phyloP scores from a whole-genome alignment of 2,888 invertebrate genomes.

The Caenorhabditis parvicauda region DNA sequence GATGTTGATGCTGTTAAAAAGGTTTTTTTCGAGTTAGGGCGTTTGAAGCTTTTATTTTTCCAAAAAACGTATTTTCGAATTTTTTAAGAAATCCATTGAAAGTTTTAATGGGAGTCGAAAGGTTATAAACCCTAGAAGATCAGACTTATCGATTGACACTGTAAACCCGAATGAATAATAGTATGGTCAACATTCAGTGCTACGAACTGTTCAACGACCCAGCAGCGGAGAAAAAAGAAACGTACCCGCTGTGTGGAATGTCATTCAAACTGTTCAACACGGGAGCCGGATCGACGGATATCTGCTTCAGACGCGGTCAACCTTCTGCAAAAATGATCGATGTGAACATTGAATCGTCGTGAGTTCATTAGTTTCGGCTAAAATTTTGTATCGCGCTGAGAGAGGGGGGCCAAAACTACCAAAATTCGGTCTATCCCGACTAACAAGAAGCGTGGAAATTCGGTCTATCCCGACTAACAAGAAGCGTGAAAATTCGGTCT shows the following conservation, averaged over 20 bases:
- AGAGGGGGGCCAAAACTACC: too few species aligned
- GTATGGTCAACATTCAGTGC: slow-evolving; percentile 23
- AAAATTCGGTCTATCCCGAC: too few species aligned
- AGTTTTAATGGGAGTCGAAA: too few species aligned
- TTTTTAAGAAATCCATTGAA: background rate
- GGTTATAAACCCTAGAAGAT: background rate
- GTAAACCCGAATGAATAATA: background rate
- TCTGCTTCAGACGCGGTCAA: slow-evolving; percentile 28
- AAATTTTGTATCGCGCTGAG: too few species aligned
- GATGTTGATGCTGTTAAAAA: slow-evolving; percentile 19
- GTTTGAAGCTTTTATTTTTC: background rate
- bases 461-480: too few species aligned
- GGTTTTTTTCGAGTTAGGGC: slow-evolving; percentile 3
- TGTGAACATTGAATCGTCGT: slow-evolving; percentile 29
- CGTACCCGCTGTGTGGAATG: slow-evolving; percentile 35
- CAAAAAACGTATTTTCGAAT: background rate
- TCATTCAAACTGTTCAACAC: slow-evolving; percentile 22
- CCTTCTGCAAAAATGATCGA: slow-evolving; percentile 21
- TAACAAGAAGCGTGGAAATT: too few species aligned
- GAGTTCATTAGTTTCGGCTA: background rate
- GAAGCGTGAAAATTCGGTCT: too few species aligned
- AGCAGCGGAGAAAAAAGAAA: background rate
- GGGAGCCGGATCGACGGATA: slow-evolving; percentile 35
- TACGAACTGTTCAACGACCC: slow-evolving; percentile 27
- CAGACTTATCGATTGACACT: background rate